Base-by-base conservation (phyloP, 2,797 vertebrate species). In the Cyprinella venusta region DNA sequence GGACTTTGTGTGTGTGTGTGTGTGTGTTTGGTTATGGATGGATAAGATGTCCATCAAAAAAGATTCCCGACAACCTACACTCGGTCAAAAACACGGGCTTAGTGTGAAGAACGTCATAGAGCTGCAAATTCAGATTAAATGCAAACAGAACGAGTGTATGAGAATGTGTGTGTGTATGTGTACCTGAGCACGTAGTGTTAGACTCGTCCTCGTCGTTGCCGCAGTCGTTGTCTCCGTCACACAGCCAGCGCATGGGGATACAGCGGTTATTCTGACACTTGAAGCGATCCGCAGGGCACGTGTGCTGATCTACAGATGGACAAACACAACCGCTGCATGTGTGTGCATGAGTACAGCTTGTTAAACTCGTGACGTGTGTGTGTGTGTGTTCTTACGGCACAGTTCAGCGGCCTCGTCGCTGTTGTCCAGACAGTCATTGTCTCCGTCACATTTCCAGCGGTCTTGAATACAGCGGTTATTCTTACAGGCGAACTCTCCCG, bases 181-280 rank as follows among this genome's bases (percentile, higher is more conserved):
- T 45, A 97, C 96, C 96, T 10, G 96, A 96, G 86, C 98, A 99
- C 33, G 97, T 99, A 80, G 95, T 95, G 84, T 99, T 99, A 85
- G 97, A 98, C 83, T 99, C 98, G 0, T 99, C 98, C 89, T 99
- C 98, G 0, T 96, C 96, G 48, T 97, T 98, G 2, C 97, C 98
- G 0, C 98, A 99, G 92, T 99, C 98, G 0, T 99, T 99, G 92
- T 99, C 97, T 3, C 98, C 98, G 0, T 99, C 98, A 8, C 98
- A 99, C 64, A 99, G 94, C 98, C 98, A 99, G 86, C 98, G 96
- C 91, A 97, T 96, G 30, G 97, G 97, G 89, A 99, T 99, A 90
- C 98, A 99, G 71, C 98, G 96, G 91, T 99, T 99, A 92, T 98
- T 99, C 91, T 97, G 96, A 83, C 98, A 99, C 90, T 98, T 99